A percentile compares a stretch with the other conserved stretches of the same genome.
Conservation (phyloP, 2,888 invertebrate genomes). For the Chrysotoxum bicinctum region DNA sequence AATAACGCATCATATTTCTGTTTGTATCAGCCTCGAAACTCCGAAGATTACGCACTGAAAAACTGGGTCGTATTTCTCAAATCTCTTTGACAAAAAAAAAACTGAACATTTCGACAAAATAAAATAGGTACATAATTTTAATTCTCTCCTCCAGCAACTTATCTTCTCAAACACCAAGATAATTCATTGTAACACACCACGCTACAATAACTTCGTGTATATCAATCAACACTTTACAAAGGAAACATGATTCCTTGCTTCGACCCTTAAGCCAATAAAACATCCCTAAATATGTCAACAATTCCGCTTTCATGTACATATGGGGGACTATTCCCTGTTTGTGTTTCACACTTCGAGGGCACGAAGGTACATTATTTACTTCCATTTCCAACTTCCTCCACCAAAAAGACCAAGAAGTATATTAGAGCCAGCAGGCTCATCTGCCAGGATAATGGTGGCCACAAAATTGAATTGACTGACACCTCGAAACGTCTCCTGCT, state of each 20-base stretch:
- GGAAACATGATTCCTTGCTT: constrained; percentile 62
- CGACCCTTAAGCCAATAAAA: constrained; percentile 64
- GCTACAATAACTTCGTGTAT: constrained; percentile 29
- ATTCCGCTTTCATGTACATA: constrained; percentile 7
- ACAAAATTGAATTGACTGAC: constrained; percentile 69
- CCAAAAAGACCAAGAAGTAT: background rate
- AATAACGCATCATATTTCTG: too few species aligned
- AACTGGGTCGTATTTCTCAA: too few species aligned
- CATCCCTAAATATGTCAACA: constrained; percentile 72
- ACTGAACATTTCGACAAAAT: background rate
- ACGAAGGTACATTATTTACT: constrained; percentile 39
- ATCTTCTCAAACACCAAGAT: constrained; percentile 8
- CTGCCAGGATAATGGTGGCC: constrained; percentile 70
- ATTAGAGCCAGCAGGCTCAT: constrained; percentile 50
- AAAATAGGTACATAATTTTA: background rate
- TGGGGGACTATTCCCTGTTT: constrained; percentile 12
- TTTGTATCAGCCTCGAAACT: too few species aligned
- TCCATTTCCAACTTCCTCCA: background rate
- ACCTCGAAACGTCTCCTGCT: constrained; percentile 66
- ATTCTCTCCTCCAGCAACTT: constrained; percentile 43
- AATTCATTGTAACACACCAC: constrained; percentile 1
- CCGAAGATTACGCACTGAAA: too few species aligned
- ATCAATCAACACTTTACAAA: constrained; percentile 50
- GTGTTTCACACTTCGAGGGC: constrained; percentile 6
- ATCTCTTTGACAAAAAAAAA: background rate